phyloP scores from a whole-genome alignment of 2,888 invertebrate genomes.

The Ectropis crepuscularia region DNA sequence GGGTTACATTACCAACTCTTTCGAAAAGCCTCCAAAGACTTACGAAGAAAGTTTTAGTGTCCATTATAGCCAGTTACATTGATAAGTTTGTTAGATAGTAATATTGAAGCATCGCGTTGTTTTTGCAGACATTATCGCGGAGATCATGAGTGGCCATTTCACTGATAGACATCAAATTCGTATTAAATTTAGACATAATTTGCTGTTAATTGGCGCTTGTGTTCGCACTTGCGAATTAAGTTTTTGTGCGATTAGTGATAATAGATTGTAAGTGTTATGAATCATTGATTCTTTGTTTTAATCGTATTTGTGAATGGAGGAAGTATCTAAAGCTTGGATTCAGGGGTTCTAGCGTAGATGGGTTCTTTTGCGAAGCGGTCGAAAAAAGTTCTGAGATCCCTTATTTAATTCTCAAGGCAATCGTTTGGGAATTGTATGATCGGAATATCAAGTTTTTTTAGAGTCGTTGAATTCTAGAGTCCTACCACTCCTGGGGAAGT shows the following conservation, averaged over 20 bases:
- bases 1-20: constrained; percentile 30
- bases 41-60: constrained; percentile 17
- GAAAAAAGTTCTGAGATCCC: no score
- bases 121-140: constrained; percentile 42
- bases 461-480: no score
- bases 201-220: constrained; percentile 39
- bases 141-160: constrained; percentile 40
- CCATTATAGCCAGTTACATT: constrained; percentile 20
- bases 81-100: constrained; percentile 25
- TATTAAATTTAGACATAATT: constrained; percentile 41
- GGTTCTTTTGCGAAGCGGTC: no score
- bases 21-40: constrained; percentile 6
- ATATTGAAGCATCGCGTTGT: constrained; percentile 33
- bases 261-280: constrained; percentile 28
- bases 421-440: no score
- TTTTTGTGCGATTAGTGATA: constrained; percentile 38
- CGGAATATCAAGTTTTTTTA: no score
- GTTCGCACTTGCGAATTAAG: constrained; percentile 41
- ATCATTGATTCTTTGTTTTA: constrained; percentile 30
- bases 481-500: no score
- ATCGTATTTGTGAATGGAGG: constrained; percentile 9
- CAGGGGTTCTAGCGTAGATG: no score
- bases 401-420: no score
- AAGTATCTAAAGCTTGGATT: background rate
- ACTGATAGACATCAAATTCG: constrained; percentile 39